Evolutionary conservation across 2,888 invertebrate genomes (phyloP), one percentile per base, ranked within the genome.

Genomic region (Deilephila elpenor): DNA sequence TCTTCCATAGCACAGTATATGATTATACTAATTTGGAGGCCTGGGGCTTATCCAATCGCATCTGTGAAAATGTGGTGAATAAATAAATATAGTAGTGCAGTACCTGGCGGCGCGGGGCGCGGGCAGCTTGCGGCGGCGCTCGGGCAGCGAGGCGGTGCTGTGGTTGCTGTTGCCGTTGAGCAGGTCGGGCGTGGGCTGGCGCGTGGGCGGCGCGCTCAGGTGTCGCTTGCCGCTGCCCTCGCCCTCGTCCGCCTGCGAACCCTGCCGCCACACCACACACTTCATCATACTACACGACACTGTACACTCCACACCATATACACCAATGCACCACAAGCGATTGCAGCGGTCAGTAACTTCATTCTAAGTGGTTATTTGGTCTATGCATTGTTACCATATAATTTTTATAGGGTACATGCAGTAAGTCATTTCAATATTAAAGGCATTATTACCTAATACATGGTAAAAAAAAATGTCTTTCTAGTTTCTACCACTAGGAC

Each of bases 131-230:
- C 93, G 82, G 71, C 94, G 84, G n/a, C 94, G 89, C 83, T 94
- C 94, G 32, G 94, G 94, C 82, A 94, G 83, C 71, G 94, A 94
- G 74, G 81, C 90, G 53, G 93, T 93, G 83, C 94, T 94, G 82
- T 93, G 94, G 86, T 94, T 94, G 84, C 94, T 94, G 84, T 94
- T 94, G 20, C 94, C 93, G 80, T 94, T 94, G 77, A 93, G 88
- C 78, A 94, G 81, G 83, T 94, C 94, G 3, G 94, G 94, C 75
- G 94, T 94, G 73, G 93, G 84, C 75, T 92, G 93, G 61, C 94
- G 86, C 78, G 94, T 94, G 67, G 94, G 93, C 74, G 94, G 94
- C 76, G 94, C 94, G 79, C 94, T 94, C 71, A 92, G 78, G 80
- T 93, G 87, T 64, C 94, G 88, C 83, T 92, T 93, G 75, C 89